These are phyloP conservation scores for Leucoma salicis DNA, from an alignment of 2,888 invertebrate genomes.

Conservation along the genomic window DNA sequence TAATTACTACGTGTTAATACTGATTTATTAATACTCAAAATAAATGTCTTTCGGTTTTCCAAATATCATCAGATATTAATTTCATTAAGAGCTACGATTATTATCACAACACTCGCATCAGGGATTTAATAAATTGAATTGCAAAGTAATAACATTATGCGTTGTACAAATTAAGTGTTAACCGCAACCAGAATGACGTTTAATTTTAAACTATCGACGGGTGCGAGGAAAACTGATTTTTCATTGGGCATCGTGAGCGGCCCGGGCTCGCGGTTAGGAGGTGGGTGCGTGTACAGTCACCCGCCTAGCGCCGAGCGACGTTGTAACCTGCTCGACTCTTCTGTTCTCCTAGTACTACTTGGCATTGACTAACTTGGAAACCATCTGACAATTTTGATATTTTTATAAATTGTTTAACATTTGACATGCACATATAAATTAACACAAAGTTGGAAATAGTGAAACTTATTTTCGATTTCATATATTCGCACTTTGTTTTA, in stretches of 20 bases:
- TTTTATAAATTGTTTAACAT: no score
- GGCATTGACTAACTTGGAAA: slow-evolving; percentile 72
- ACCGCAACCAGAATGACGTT: slow-evolving; percentile 77
- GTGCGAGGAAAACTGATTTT: slow-evolving; percentile 71
- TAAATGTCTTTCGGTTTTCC: slow-evolving; percentile 44
- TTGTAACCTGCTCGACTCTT: slow-evolving; percentile 53
- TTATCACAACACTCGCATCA: slow-evolving; percentile 69
- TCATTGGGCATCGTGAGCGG: slow-evolving; percentile 50
- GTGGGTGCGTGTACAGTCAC: slow-evolving; percentile 42
- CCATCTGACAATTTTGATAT: neutral
- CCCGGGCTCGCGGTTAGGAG: slow-evolving; percentile 37
- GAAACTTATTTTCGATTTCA: no score
- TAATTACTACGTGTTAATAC: slow-evolving; percentile 31
- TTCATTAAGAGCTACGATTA: slow-evolving; percentile 70
- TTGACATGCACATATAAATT: no score
- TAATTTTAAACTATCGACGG: slow-evolving; percentile 76
- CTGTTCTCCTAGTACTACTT: slow-evolving; percentile 73
- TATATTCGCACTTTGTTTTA: no score
- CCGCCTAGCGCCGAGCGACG: slow-evolving; percentile 28
- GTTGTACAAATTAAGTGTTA: slow-evolving; percentile 74
- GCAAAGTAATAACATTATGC: slow-evolving; percentile 72
- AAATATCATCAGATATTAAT: slow-evolving; percentile 63
- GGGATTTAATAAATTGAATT: slow-evolving; percentile 74
- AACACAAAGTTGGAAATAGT: no score
- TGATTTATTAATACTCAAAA: no score